Base-by-base conservation (phyloP, 2,797 vertebrate genomes). In the Falco peregrinus region DNA sequence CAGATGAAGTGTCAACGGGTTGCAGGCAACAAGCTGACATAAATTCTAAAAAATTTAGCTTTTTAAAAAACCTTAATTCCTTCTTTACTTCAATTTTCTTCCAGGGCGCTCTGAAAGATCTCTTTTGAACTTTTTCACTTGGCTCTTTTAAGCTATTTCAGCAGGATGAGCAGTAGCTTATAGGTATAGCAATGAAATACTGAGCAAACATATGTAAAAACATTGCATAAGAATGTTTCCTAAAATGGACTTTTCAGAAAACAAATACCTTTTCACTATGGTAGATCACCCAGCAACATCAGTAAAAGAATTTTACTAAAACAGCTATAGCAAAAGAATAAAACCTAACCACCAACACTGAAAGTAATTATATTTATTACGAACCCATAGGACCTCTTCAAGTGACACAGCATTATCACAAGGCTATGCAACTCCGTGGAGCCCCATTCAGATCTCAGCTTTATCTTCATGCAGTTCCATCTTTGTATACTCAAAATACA, bases 11-110 rank as follows among this genome's bases (percentile, higher is more conserved):
- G 45, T 88, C 90, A 96, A 45, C 48, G 61, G 68, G 68, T 35
- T 76, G 25, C 10, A 84, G 68, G 95, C 69, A 95, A 94, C 68
- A 94, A 91, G 86, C 74, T 84, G 78, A 91, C 74, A 71, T 31
- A 93, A 95, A 85, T 89, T 71, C 53, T 53, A 81, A 80, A 43
- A 45, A 93, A 63, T 59, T 76, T 47, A 37, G 18, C 76, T 91
- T 86, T 86, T 69, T 18, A 10, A 65, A 81, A 63, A 85, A 7
- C 5, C 20, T 88, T 84, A 95, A 93, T 94, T 94, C 86, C 35
- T 67, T 80, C 70, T 91, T 92, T 50, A 22, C 56, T 94, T 61
- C 47, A 51, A 5, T 89, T 82, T 85, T 85, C 35, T 89, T 54
- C 39, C 48, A 74, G 25, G 7, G 48, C 9, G 4, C 28, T 41